Base-by-base conservation (phyloP, 1,140 invertebrate genomes). In the Caerostris extrusa region DNA sequence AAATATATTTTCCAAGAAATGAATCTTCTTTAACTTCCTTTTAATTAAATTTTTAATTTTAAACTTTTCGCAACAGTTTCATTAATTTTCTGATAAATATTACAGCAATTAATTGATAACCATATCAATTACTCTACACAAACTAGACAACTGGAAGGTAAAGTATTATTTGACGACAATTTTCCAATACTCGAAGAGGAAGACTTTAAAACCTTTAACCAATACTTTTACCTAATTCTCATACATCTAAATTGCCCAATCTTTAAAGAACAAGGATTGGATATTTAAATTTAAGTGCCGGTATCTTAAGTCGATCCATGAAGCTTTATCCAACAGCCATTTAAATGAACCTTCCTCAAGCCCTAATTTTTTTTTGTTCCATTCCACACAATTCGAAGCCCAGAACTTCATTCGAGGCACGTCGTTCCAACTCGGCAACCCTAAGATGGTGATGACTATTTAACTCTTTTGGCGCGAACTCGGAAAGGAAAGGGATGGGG, bases 391-490 rank as follows among this genome's bases (percentile, higher is more conserved):
- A 77, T 77, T 12, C 34, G 34, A 50, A 12, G 71, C 71, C 12
- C 8, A 34, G 71, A 77, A 50, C 34, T 34, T 77, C 34, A 85
- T 85, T 85, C 83, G 17, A 57, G 14, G 55, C 83, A 85, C 83
- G 83, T 85, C 55, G 14, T 50, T 69, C 71, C 50, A 56, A 64
- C 87, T 69, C 90, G 90, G 71, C 69, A 82, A 91, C 69, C 90
- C 88, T 90, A 77, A 58, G 88, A 69, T 81, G 90, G 90, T 91
- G 90, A 91, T 91, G 90, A 91, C 90, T 91, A 91, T 91, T 91
- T 91, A 91, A 91, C 90, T 91, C 90, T 91, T 91, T 91, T 91
- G 90, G 90, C 90, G 90, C 71, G 90, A 69, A 87, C 17, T 87
- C 50, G 12, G 55, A 7, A 56, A n/a, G 83, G 34, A 34, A 34